Base-by-base conservation (phyloP, 2,888 invertebrate genomes). In the Dusona sp. region DNA sequence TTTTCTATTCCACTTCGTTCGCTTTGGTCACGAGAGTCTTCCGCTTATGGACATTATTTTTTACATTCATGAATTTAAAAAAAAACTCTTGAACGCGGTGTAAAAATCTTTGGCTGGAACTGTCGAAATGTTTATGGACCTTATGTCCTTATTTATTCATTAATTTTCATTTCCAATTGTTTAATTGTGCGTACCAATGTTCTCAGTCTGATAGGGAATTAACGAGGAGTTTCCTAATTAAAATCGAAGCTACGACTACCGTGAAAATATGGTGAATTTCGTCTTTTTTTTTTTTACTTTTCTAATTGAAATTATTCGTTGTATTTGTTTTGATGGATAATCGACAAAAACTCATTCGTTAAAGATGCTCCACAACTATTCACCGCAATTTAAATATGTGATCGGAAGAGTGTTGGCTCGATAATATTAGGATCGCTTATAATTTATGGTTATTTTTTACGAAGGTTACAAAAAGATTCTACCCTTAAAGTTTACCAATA, bases 361-460 rank as follows among this genome's bases (percentile, higher is more conserved):
- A 22, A 79, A 29, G 25, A 64, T 45, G 51, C 51, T 78, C 0
- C 8, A 54, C 38, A 65, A 77, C 33, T 54, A 54, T 36, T 38
- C 19, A 48, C 16, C 36, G 36, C 51, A 25, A 42, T 54, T 11
- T 16, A 29, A 61, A 61, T 61, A 45, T 2, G 70, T 54, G 70
- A 88, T 84, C 79, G 86, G 87, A 90, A 90, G 88, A 90, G 89
- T 87, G 88, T 87, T 29, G 81, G 87, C 81, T 45, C 73, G 73
- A 67, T 72, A 54, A 67, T 78, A 84, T 74, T 87, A 79, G 72
- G 79, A 78, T 73, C 85, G 79, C 83, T 79, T 81, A 72, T 79
- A 48, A 70, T 67, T 85, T 85, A 84, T 79, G 45, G 78, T 81
- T 79, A 83, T 67, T 61, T 79, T 51, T 74, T 83, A 87, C 84